These are phyloP conservation scores for Choristoneura rosaceana DNA, from an alignment of 2,888 invertebrate species.

Conservation along the genomic window DNA sequence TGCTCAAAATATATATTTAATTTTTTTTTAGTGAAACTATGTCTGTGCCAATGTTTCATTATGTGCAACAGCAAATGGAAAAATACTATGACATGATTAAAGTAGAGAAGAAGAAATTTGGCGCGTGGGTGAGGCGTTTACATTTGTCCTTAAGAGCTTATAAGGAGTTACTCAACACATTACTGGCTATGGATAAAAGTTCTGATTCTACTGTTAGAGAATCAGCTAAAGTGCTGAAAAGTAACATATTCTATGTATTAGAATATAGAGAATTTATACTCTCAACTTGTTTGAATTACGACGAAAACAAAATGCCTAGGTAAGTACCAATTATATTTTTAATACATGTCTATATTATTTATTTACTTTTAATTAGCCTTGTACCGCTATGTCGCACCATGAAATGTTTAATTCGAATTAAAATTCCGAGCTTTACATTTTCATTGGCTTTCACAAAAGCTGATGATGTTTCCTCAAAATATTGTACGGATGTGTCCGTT, in stretches of 20 bases:
- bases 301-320: slow-evolving; percentile 95
- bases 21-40: slow-evolving; percentile 92
- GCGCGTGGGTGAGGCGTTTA: slow-evolving; percentile 93
- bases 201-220: slow-evolving; percentile 89
- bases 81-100: slow-evolving; percentile 93
- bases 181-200: slow-evolving; percentile 92
- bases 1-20: no score
- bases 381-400: no score
- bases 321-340: slow-evolving; percentile 69
- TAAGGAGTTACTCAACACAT: slow-evolving; percentile 93
- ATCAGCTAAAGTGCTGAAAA: slow-evolving; percentile 94
- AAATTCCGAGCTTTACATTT: no score
- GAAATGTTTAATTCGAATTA: no score
- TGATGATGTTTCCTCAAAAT: no score
- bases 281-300: slow-evolving; percentile 91
- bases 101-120: slow-evolving; percentile 93
- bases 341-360: background rate
- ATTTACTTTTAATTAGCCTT: no score
- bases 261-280: slow-evolving; percentile 97
- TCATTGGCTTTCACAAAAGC: no score
- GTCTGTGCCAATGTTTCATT: slow-evolving; percentile 96
- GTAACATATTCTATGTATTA: slow-evolving; percentile 96
- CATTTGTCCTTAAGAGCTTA: slow-evolving; percentile 93
- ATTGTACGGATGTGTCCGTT: no score
- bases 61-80: slow-evolving; percentile 96